Base-by-base conservation (phyloP, 2,888 invertebrate species). In the Apocheima hispidaria region DNA sequence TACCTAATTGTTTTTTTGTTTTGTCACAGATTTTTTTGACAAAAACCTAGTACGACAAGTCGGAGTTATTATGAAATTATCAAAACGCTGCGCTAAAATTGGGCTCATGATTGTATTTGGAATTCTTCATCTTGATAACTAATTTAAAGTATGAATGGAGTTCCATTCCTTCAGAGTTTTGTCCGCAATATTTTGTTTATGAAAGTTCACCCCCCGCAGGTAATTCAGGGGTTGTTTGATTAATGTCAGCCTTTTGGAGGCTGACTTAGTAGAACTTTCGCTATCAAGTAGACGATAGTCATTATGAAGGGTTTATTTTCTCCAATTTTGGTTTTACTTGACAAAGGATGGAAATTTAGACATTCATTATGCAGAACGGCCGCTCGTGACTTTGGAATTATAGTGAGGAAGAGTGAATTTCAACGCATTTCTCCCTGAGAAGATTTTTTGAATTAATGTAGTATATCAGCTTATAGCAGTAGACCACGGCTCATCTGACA, bases 201-300 rank as follows among this genome's bases (percentile, higher is more conserved):
- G 61, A 74, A 78, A 77, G 68, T 75, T 73, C 59, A 63, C 55
- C 60, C 57, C 63, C 72, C 69, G 66, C 66, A 72, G 74, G 75
- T 77, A 77, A 77, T 76, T 76, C 70, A 70, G 69, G 69, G 72
- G 66, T 69, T 74, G 50, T 71, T 78, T 78, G 73, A 78, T 74
- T 72, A 76, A 72, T 74, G 71, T 73, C 69, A 69, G 69, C 65
- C 65, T 71, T 74, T 74, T 66, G 65, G 60, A 62, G 48, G 59
- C 58, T 53, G 52, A 71, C 58, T 57, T 63, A 48, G 51, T 60
- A 62, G 40, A 54, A 56, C 60, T 70, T 70, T 65, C 54, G 70
- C 58, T 73, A 70, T 64, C 69, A 68, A 68, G 56, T 65, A 57
- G 61, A 65, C 53, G 59, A 50, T 63, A 59, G 63, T 57, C 63